Evolutionary conservation across 2,888 invertebrate species (phyloP).

Genomic region (Tiphia femorata): DNA sequence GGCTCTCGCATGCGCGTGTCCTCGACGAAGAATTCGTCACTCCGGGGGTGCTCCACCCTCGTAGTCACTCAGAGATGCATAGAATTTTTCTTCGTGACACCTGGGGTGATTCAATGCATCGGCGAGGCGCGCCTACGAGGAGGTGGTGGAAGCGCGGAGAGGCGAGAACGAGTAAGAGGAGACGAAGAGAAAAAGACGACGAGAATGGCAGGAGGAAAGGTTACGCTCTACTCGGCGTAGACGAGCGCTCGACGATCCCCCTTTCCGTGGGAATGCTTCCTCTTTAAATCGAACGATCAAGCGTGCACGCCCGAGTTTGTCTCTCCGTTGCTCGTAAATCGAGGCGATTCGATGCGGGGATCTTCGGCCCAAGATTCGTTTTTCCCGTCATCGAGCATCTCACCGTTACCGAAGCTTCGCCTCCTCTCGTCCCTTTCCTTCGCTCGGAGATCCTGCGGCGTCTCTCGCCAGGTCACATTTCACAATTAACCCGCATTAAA

Average conservation of each 20-base stretch:
- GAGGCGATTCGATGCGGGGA: background rate
- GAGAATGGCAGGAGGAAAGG: background rate
- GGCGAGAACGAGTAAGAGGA: background rate
- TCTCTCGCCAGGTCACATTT: slow-evolving; percentile 22
- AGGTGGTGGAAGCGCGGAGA: background rate
- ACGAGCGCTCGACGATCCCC: background rate
- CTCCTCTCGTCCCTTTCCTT: background rate
- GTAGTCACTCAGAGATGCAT: slow-evolving; percentile 26
- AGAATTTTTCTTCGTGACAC: slow-evolving; percentile 22
- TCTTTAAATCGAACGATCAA: background rate
- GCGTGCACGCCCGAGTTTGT: background rate
- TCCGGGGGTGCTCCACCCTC: slow-evolving; percentile 1
- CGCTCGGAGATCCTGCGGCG: too few relatives aligned
- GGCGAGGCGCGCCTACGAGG: background rate
- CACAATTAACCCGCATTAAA: slow-evolving; percentile 36
- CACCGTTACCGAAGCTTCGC: too few relatives aligned
- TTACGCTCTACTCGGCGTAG: background rate
- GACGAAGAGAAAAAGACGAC: too few relatives aligned
- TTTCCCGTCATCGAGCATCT: background rate
- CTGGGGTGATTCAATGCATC: slow-evolving; percentile 28
- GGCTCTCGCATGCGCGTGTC: background rate
- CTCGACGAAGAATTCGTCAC: slow-evolving; percentile 1
- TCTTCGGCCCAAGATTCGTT: too few relatives aligned
- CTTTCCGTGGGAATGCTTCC: background rate
- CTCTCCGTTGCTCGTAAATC: background rate